Evolutionary conservation across 2,888 invertebrate species (phyloP), one percentile per base, ranked within the genome.

Genomic region (Argyra leucocephala): DNA sequence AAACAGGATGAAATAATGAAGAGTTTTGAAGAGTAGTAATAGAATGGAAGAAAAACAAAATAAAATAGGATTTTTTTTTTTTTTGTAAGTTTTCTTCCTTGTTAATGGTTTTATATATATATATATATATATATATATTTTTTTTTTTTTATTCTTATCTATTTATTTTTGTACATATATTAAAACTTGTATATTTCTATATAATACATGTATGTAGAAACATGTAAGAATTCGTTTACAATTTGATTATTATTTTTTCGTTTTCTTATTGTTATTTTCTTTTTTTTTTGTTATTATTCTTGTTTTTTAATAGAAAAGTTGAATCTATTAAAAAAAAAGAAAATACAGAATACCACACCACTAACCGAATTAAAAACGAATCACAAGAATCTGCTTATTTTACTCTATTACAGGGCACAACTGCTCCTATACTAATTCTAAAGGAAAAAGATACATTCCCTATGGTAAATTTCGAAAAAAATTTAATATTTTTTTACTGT

Each of bases 321-420:
- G 10, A 31, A 31, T 7, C 5, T 31, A 31, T 7, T 31, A 31
- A 31, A 7, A 31, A 31, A 7, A 31, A 31, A 7, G 10, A 31
- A 31, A 31, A 31, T 7, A 31, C 10, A 31, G 31, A 31, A 18
- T 23, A 24, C 10, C 61, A 61, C 61, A 61, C 61, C 31, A 61
- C 31, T 61, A 26, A 61, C 24, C 61, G 61, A 24, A 31, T 26
- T 61, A 31, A n/a, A 22, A 61, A 61, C n/a, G 21, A 61, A 24
- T 26, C 21, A n/a, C 12, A 21, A 61, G 26, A 21, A 61, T 26
- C 24, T 67, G 66, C 67, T 67, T 48, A 48, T 48, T 69, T 67
- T 65, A 67, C 67, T 69, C 69, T 69, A 66, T 66, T 66, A 66
- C 69, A 67, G 69, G 67, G 67, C 66, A 67, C 69, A 66, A 69